A percentile compares a stretch with the other conserved stretches of the same genome.
Evolutionary conservation across 2,888 invertebrate species (phyloP).

Genomic region (Unio pictorum): DNA sequence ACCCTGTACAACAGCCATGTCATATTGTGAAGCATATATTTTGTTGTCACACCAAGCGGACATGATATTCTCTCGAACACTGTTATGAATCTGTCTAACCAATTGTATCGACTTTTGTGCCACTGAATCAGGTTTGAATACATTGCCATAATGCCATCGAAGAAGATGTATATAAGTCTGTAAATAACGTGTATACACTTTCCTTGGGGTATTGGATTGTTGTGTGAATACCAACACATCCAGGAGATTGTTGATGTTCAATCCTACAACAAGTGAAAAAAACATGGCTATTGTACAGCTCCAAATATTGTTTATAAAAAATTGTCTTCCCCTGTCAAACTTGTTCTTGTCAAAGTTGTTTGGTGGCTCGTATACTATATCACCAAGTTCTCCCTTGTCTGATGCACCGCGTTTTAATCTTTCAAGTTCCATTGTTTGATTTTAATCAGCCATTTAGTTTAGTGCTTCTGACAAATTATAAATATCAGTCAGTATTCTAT

Average conservation of each 20-base stretch:
- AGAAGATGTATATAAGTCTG: slow-evolving; percentile 84
- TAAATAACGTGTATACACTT: slow-evolving; percentile 84
- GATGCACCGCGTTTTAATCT: background rate
- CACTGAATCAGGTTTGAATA: slow-evolving; percentile 75
- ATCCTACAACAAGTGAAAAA: slow-evolving; percentile 82
- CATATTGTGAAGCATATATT: slow-evolving; percentile 81
- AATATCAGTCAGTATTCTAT: too few relatives aligned
- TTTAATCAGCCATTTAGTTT: too few relatives aligned
- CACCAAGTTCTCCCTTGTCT: slow-evolving; percentile 5
- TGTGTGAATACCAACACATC: slow-evolving; percentile 81
- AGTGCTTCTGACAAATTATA: too few relatives aligned
- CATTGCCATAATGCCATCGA: slow-evolving; percentile 84
- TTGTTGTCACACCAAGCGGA: slow-evolving; percentile 59
- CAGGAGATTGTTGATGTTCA: slow-evolving; percentile 83
- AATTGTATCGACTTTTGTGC: slow-evolving; percentile 72
- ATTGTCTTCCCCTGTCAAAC: slow-evolving; percentile 78
- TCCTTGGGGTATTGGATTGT: slow-evolving; percentile 78
- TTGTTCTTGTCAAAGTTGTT: slow-evolving; percentile 72
- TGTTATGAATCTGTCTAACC: slow-evolving; percentile 75
- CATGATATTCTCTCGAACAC: slow-evolving; percentile 71
- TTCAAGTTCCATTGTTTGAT: background rate
- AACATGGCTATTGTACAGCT: slow-evolving; percentile 82
- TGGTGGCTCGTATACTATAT: slow-evolving; percentile 49
- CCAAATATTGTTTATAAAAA: slow-evolving; percentile 81
- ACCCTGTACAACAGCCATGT: slow-evolving; percentile 89